Evolutionary conservation across 2,113 vertebrate species (phyloP), one percentile per base, ranked within the genome.

Genomic region (Tetraodon nigroviridis): DNA sequence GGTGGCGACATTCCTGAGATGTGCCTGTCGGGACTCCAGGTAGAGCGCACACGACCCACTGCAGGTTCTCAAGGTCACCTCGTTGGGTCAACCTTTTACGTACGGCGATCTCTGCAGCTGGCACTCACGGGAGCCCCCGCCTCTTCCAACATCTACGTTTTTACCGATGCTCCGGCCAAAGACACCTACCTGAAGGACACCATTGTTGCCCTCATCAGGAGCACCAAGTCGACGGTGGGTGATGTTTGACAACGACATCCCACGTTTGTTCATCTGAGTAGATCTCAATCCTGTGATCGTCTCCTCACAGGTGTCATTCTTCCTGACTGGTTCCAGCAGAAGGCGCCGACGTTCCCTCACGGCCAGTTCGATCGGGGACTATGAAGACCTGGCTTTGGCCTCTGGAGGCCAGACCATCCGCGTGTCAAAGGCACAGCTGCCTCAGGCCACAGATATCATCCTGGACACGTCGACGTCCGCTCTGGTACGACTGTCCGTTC

Each of bases 21-120:
- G 90, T 89, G 87, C 54, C 67, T 90, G 3, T 91, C 90, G 65
- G 89, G 78, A 68, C 78, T 91, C 61, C 87, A 88, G 90, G 90
- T 90, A 85, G 5, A 10, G 29, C 29, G 5, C 22, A 24, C 22
- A 24, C 8, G 29, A 32, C 29, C 8, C 6, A 10, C 29, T 32
- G 29, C 29, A 6, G 29, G 29, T 7, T 32, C 6, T 32, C 8
- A 1, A 32, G 29, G 29, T 32, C 8, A 6, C 6, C 8, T 32
- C 6, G 6, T 32, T 32, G 8, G 8, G 8, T 32, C 5, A 32
- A 32, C 22, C 22, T 2, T 5, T 2, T 24, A 7, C 29, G 8
- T 32, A 32, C 8, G 8, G 8, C 62, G 49, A 20, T 67, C 29
- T 72, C 45, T 74, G 16, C 59, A 91, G 90, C 22, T 90, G 76